Percentiles rank a stretch among this genome's conserved stretches.
Conservation (phyloP, 2,797 vertebrate genomes). For the Prunella strophiata region DNA sequence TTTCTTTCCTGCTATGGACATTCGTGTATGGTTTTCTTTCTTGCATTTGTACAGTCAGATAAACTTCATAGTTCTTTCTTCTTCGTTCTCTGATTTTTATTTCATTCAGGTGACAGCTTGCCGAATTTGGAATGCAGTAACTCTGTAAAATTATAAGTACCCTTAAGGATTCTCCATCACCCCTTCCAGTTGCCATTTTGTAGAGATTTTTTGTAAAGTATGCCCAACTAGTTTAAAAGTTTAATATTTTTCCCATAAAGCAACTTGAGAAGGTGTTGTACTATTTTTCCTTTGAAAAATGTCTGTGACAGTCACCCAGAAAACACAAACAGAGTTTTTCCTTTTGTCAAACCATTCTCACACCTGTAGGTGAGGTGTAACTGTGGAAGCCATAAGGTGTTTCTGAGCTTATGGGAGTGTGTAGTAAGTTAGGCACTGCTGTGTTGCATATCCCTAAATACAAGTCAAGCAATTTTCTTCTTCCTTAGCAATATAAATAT, state of each 20-base stretch:
- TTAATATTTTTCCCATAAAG: neutral
- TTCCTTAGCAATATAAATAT: neutral
- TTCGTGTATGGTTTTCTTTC: neutral
- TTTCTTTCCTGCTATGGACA: neutral
- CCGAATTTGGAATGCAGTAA: neutral
- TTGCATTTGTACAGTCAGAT: neutral
- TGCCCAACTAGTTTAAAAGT: neutral
- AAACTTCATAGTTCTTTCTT: neutral
- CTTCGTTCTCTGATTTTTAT: neutral
- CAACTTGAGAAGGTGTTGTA: neutral
- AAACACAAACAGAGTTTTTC: neutral
- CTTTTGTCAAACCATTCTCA: neutral
- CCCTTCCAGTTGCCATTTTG: neutral
- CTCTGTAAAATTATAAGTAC: neutral
- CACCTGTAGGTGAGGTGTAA: neutral
- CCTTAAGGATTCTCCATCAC: neutral
- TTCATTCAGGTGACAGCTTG: neutral
- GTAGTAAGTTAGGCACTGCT: neutral
- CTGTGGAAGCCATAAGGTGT: neutral
- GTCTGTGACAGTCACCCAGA: accelerated
- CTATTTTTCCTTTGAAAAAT: neutral
- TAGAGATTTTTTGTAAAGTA: neutral
- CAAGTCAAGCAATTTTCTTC: neutral
- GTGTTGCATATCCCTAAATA: neutral
- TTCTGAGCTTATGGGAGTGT: neutral